These are phyloP conservation scores for Chionomys nivalis DNA, from an alignment of 2,113 vertebrate species.

Conservation along the genomic window DNA sequence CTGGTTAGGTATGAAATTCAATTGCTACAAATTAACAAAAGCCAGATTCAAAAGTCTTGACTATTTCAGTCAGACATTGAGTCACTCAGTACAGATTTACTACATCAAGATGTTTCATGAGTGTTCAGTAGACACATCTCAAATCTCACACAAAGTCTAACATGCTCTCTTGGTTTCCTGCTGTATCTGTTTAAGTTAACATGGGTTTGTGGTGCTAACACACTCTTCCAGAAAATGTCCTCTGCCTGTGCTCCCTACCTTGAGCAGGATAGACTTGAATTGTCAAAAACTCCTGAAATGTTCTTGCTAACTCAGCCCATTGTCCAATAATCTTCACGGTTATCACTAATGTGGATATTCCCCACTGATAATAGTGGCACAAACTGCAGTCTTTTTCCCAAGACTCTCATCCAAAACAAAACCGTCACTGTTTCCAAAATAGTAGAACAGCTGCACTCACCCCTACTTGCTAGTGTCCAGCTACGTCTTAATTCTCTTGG, in stretches of 20 bases:
- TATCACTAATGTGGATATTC: neutral
- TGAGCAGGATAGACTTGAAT: conserved; percentile 32
- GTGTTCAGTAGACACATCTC: neutral
- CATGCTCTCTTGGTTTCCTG: conserved; percentile 27
- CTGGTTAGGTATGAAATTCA: neutral
- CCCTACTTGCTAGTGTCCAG: neutral
- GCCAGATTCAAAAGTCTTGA: neutral
- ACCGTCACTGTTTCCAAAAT: neutral
- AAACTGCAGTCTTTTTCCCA: neutral
- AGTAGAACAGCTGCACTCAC: neutral
- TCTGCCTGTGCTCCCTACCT: neutral
- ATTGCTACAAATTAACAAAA: neutral
- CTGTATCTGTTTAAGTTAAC: neutral
- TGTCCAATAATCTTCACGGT: neutral
- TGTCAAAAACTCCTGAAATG: neutral
- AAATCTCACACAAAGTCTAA: conserved; percentile 22
- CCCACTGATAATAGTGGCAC: neutral
- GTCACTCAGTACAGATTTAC: neutral
- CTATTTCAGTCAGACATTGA: neutral
- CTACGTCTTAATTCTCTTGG: neutral
- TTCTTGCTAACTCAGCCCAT: neutral
- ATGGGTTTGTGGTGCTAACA: neutral
- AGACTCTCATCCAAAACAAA: neutral
- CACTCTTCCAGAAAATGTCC: neutral
- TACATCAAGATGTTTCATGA: neutral